Evolutionary conservation across 2,113 vertebrate species (phyloP).

Genomic region (Dicentrarchus labrax): DNA sequence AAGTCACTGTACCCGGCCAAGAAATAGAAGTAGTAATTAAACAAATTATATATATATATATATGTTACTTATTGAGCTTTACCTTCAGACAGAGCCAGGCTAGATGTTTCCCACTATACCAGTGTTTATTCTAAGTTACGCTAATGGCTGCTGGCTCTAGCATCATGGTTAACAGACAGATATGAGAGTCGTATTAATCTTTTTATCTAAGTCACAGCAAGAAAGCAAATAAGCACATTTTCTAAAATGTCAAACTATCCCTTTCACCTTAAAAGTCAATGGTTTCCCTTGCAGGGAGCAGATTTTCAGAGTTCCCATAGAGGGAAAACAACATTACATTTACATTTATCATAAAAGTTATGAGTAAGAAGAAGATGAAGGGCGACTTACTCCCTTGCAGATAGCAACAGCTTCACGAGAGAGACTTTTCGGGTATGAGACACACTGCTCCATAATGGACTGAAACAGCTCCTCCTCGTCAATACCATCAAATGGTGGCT

Average conservation of each 20-base stretch:
- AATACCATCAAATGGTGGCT: conserved; percentile 93
- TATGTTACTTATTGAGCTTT: not conserved
- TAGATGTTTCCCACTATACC: not conserved
- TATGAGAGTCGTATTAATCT: not conserved
- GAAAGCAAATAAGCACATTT: too few relatives aligned
- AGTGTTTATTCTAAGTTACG: not conserved
- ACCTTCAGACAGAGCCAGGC: too few relatives aligned
- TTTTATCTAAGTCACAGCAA: not conserved
- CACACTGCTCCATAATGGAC: conserved; percentile 93
- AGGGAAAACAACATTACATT: not conserved
- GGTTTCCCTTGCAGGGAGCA: not conserved
- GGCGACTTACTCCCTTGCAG: conserved; percentile 90
- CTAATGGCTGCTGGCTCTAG: not conserved
- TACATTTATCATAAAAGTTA: conserved; percentile 2
- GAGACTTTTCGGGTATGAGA: conserved; percentile 91
- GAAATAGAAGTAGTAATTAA: not conserved
- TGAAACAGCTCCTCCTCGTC: conserved; percentile 95
- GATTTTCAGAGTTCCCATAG: not conserved
- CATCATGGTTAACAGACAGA: not conserved
- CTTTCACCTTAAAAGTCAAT: not conserved
- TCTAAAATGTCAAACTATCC: too few relatives aligned
- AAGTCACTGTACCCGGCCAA: not conserved
- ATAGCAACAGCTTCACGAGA: conserved; percentile 91
- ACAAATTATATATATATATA: not conserved
- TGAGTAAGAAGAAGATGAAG: conserved; percentile 2